Base-by-base conservation (phyloP, 2,797 vertebrate species). In the Enteromius radiatus region DNA sequence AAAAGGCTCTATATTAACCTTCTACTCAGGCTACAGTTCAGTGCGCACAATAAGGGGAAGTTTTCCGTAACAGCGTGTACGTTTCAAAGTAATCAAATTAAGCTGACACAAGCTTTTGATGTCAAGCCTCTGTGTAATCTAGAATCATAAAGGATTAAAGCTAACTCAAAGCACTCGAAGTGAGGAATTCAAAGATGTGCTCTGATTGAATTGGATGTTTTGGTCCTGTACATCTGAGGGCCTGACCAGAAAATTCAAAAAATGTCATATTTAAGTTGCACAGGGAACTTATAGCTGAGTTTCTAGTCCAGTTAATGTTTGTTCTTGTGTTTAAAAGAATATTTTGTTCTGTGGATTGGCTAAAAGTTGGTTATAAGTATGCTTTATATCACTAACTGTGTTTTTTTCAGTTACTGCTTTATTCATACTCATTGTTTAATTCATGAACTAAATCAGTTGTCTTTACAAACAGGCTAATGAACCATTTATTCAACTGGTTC, bases 1-100 rank as follows among this genome's bases (percentile, higher is more conserved):
- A 59, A 68, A 75, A 49, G 36, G 68, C n/a, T 80, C 17, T 63
- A 17, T 81, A 69, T 84, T 21, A 70, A 67, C 56, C 45, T 75
- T 61, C 78, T 47, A 71, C 64, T 28, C 12, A 14, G 41, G 21
- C 56, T 38, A 36, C 41, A 63, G 38, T 52, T 80, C 63, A 61
- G 49, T 10, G 23, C 23, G 9, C 61, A 54, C 54, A 52, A 36
- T 68, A 45, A n/a, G 4, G 54, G 59, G 17, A 21, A 49, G 52
- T 45, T 59, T 75, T 47, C 63, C 47, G 19, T 75, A 59, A n/a
- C 49, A 28, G 33, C 3, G 3, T 23, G 17, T 15, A 15, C 2
- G 1, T 80, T 49, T 52, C 38, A 49, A 59, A 36, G 63, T 69
- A 47, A 76, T 76, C 49, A 64, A 61, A 81, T 75, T 68, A 68